A percentile compares a stretch with the other conserved stretches of the same genome.
These are phyloP conservation scores for Phlogophora meticulosa DNA, from an alignment of 2,888 invertebrate species.

Conservation along the genomic window DNA sequence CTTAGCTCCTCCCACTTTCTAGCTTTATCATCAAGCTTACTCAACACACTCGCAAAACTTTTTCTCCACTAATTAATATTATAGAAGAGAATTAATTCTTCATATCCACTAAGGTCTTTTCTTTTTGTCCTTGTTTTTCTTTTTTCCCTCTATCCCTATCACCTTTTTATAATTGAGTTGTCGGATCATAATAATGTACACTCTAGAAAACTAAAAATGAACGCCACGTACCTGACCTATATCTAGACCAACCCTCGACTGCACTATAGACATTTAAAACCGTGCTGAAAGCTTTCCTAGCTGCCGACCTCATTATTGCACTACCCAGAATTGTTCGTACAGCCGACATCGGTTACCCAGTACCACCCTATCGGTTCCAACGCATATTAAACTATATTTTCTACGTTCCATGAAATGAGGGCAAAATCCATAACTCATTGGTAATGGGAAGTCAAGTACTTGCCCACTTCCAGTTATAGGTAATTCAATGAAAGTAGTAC, in stretches of 20 bases:
- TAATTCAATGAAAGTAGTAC: conserved; percentile 31
- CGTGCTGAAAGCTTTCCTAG: neutral
- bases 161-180: neutral
- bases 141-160: no score
- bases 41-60: no score
- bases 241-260: conserved; percentile 5
- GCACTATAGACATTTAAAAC: conserved; percentile 2
- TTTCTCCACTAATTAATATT: no score
- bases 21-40: no score
- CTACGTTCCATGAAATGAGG: conserved; percentile 38
- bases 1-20: no score
- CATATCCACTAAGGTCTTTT: no score
- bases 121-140: no score
- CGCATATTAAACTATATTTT: conserved; percentile 45
- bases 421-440: conserved; percentile 35
- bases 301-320: neutral
- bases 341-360: conserved; percentile 12
- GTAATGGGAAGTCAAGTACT: conserved; percentile 39
- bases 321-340: conserved; percentile 27
- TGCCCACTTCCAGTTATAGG: conserved; percentile 27
- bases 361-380: conserved; percentile 31
- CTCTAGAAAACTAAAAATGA: conserved; percentile 21
- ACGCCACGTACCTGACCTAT: conserved; percentile 36
- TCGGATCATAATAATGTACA: neutral
- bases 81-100: no score